These are phyloP conservation scores for Linnaemya tessellans DNA, from an alignment of 2,888 invertebrate species.

Conservation along the genomic window DNA sequence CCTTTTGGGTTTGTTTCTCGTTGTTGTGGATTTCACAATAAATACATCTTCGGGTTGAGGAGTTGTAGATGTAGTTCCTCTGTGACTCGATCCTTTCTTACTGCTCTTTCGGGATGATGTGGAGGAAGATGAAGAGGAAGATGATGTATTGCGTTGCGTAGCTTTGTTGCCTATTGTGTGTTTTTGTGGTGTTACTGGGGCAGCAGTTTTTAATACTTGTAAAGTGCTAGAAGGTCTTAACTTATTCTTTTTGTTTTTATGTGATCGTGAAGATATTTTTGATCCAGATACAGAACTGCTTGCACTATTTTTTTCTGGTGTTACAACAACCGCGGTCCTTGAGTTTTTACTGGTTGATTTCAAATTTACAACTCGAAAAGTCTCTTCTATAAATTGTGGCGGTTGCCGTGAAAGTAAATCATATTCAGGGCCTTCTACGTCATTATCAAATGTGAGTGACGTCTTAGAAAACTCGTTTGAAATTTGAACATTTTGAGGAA, in stretches of 20 bases:
- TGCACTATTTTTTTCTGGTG: conserved; percentile 73
- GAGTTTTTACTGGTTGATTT: conserved; percentile 85
- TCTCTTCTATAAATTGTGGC: conserved; percentile 92
- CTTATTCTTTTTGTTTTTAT: conserved; percentile 85
- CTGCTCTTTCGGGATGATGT: conserved; percentile 78
- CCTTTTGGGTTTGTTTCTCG: conserved; percentile 69
- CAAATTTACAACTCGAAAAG: conserved; percentile 91
- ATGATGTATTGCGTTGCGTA: conserved; percentile 55
- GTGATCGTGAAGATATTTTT: conserved; percentile 84
- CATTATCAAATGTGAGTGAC: conserved; percentile 85
- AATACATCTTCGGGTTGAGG: conserved; percentile 64
- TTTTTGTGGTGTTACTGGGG: conserved; percentile 83
- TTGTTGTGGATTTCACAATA: conserved; percentile 62
- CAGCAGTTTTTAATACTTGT: conserved; percentile 90
- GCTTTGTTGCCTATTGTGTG: conserved; percentile 27
- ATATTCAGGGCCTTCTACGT: conserved; percentile 91
- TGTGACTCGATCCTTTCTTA: conserved; percentile 62
- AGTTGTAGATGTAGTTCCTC: conserved; percentile 78
- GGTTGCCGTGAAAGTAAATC: conserved; percentile 93
- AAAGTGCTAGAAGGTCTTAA: conserved; percentile 87
- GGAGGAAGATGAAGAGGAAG: conserved; percentile 33
- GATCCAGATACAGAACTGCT: conserved; percentile 74
- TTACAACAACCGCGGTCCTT: conserved; percentile 60
- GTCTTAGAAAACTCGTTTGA: conserved; percentile 36
- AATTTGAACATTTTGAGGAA: background rate